These are phyloP conservation scores for Reticulitermes lucifugus DNA, from an alignment of 2,888 invertebrate species.

Conservation along the genomic window DNA sequence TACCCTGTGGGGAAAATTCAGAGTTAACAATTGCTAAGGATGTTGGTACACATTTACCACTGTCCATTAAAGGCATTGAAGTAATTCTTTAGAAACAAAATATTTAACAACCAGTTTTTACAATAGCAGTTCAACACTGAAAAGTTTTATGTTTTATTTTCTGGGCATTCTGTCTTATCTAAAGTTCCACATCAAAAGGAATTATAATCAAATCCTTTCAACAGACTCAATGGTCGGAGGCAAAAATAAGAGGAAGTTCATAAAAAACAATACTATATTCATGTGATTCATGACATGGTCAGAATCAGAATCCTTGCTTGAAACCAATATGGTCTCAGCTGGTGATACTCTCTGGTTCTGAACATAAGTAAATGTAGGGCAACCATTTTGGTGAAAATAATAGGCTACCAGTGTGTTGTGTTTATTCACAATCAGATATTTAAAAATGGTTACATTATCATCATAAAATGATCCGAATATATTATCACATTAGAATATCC, in stretches of 20 bases:
- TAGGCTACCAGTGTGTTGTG: not conserved
- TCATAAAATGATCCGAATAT: constrained; percentile 14
- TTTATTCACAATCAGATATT: constrained; percentile 25
- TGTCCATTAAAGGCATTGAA: no score
- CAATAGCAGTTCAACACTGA: no score
- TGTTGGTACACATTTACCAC: no score
- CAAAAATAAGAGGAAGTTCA: not conserved
- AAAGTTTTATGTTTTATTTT: not conserved
- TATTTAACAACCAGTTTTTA: no score
- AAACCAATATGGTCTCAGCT: not conserved
- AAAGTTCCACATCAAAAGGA: not conserved
- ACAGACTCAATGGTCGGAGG: not conserved
- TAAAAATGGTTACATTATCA: constrained; percentile 6
- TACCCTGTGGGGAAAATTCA: no score
- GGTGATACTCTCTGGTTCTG: not conserved
- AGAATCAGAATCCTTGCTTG: not conserved
- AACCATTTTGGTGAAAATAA: not conserved
- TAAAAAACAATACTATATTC: not conserved
- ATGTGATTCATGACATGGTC: not conserved
- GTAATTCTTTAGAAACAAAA: no score
- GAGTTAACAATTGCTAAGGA: no score
- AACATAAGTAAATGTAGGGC: not conserved
- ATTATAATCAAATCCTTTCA: not conserved
- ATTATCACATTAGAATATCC: constrained; percentile 48
- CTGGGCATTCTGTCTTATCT: constrained; percentile 23